These are phyloP conservation scores for Acanthochromis polyacanthus DNA, from an alignment of 2,113 vertebrate species.

Conservation along the genomic window DNA sequence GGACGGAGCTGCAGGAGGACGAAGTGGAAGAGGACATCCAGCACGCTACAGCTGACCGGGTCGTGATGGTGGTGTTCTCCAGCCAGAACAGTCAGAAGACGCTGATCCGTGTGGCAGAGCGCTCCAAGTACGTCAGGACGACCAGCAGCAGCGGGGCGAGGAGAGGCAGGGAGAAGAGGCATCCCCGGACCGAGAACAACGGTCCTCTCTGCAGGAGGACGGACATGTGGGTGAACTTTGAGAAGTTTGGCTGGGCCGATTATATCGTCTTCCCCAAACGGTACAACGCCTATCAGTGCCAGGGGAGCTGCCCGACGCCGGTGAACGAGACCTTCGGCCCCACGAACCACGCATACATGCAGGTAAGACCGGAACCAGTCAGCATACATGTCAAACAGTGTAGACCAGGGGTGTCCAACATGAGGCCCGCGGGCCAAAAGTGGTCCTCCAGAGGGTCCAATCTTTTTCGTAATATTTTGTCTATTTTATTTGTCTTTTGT, in stretches of 20 bases:
- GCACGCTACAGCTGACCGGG: slow-evolving; percentile 65
- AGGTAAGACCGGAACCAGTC: slow-evolving; percentile 81
- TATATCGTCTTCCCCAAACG: slow-evolving; percentile 91
- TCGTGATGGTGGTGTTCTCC: slow-evolving; percentile 90
- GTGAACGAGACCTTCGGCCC: slow-evolving; percentile 88
- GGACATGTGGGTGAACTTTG: slow-evolving; percentile 92
- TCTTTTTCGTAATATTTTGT: too few species aligned
- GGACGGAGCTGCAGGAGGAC: background rate
- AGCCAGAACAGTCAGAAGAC: slow-evolving; percentile 69
- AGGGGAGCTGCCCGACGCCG: slow-evolving; percentile 87
- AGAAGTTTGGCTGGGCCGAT: slow-evolving; percentile 88
- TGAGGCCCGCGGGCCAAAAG: too few species aligned
- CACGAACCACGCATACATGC: slow-evolving; percentile 92
- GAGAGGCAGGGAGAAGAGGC: slow-evolving; percentile 68
- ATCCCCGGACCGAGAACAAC: slow-evolving; percentile 42
- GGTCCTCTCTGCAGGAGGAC: slow-evolving; percentile 83
- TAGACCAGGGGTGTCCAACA: too few species aligned
- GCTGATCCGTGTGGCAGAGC: slow-evolving; percentile 87
- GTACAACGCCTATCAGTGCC: slow-evolving; percentile 90
- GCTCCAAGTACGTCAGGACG: slow-evolving; percentile 84
- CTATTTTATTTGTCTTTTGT: too few species aligned
- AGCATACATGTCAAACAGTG: background rate
- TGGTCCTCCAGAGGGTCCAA: too few species aligned
- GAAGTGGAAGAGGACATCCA: slow-evolving; percentile 12
- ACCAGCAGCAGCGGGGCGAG: background rate